Base-by-base conservation (phyloP, 2,888 invertebrate genomes). In the Netelia melanura region DNA sequence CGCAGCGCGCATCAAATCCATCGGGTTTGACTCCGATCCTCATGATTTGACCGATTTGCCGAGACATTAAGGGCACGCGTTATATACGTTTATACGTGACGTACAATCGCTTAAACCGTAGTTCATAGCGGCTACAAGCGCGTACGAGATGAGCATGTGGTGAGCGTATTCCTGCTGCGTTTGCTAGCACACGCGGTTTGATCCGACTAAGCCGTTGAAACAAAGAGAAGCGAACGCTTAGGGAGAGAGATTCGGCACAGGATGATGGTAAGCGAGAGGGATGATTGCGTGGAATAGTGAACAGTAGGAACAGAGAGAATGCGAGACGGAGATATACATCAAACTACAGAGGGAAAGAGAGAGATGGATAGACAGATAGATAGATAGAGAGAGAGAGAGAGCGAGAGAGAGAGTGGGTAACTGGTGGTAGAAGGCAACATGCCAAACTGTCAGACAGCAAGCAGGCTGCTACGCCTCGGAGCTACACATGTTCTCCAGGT, bases 381-480 rank as follows among this genome's bases (percentile, higher is more conserved):
- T 77, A 75, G 85, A 84, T 85, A 84, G 86, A 87, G 72, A 86
- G 84, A 83, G 84, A 82, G 80, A 72, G 75, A 78, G 56, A 25
- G 52, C 17, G 17, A 25, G 68, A 56, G 76, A 11, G 65, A 76
- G 81, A 48, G 79, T 71, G 79, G 75, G 82, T 82, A 82, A 82
- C 75, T 86, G 86, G 82, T 88, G 87, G 87, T 87, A 82, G 89
- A 89, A 90, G 91, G 91, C 90, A 91, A 90, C 90, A 91, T 92
- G 92, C 91, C 92, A 92, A 92, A 91, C 90, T 91, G 92, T 92
- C 91, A 91, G 90, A 90, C 87, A 90, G 87, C 89, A 87, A 89
- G 89, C 87, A 87, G 86, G 80, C 79, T 85, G 81, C 72, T 67
- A 86, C 89, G 87, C 86, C 87, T 88, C 79, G 86, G 81, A 82